Percentiles rank a stretch among this genome's conserved stretches.
Conservation (phyloP, 2,797 vertebrate species). For the Gallinago nigripennis region DNA sequence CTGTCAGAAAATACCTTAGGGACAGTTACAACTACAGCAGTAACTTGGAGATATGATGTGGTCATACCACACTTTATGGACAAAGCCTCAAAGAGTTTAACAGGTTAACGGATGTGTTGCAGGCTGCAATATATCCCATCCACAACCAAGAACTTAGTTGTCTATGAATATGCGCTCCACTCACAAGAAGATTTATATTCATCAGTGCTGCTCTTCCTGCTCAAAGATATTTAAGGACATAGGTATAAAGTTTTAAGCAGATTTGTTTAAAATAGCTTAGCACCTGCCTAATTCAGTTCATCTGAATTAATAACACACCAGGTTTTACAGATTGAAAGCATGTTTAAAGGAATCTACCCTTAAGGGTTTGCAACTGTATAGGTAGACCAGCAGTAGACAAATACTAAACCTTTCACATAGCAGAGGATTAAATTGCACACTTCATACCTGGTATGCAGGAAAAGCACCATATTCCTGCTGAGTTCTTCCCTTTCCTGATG, state of each 20-base stretch:
- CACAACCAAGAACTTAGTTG: neutral
- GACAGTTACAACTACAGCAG: neutral
- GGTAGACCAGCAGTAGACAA: neutral
- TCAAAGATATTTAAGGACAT: neutral
- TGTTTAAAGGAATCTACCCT: neutral
- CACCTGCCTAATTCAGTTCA: neutral
- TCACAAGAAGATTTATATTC: fast-evolving
- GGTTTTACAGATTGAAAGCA: neutral
- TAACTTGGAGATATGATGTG: neutral
- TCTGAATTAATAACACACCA: neutral
- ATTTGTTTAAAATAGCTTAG: neutral
- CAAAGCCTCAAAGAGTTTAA: neutral
- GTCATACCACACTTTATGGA: neutral
- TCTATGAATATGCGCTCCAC: neutral
- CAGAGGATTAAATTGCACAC: neutral
- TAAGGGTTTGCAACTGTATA: neutral
- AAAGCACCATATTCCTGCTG: neutral
- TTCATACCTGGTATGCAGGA: neutral
- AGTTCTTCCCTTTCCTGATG: neutral
- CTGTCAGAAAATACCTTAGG: neutral
- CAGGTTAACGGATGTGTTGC: neutral
- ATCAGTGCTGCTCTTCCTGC: neutral
- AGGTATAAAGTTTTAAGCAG: neutral
- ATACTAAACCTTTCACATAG: neutral
- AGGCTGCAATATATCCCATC: neutral